phyloP scores from a whole-genome alignment of 2,113 vertebrate species.

The Rhabdomys dilectus region DNA sequence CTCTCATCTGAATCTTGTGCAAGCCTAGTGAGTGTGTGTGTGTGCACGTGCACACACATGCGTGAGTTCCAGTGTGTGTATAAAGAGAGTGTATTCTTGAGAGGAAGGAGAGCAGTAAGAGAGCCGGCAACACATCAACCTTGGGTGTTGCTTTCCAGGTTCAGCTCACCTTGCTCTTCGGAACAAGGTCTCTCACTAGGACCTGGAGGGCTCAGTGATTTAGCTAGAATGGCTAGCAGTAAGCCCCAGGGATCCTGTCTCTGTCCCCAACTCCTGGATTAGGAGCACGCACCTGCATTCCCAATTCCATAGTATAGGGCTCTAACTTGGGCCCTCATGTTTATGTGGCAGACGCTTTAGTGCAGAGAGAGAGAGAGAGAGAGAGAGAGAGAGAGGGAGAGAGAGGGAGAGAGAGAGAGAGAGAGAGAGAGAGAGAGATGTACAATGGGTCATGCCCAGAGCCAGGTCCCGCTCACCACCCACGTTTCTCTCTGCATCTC shows the following conservation, averaged over 20 bases:
- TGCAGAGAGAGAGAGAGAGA: no score
- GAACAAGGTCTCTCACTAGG: background rate
- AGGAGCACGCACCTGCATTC: no score
- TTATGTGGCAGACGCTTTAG: background rate
- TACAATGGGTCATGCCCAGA: background rate
- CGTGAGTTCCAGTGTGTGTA: background rate
- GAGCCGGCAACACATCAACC: background rate
- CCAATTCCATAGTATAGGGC: background rate
- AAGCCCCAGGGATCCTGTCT: no score
- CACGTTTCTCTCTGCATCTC: rapidly evolving
- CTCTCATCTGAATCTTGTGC: background rate
- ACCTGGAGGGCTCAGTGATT: background rate
- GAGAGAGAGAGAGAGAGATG: background rate
- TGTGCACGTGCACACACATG: background rate
- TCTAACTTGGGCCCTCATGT: background rate
- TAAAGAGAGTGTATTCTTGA: background rate
- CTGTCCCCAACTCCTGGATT: background rate
- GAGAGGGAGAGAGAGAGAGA: background rate
- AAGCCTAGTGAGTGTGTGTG: no score
- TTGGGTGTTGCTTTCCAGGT: background rate
- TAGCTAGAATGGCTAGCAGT: background rate
- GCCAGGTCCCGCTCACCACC: background rate
- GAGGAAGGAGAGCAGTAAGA: background rate
- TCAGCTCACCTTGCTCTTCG: background rate
- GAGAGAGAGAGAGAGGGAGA: no score